Conservation (phyloP, 2,113 vertebrate species). For the Anas platyrhynchos region DNA sequence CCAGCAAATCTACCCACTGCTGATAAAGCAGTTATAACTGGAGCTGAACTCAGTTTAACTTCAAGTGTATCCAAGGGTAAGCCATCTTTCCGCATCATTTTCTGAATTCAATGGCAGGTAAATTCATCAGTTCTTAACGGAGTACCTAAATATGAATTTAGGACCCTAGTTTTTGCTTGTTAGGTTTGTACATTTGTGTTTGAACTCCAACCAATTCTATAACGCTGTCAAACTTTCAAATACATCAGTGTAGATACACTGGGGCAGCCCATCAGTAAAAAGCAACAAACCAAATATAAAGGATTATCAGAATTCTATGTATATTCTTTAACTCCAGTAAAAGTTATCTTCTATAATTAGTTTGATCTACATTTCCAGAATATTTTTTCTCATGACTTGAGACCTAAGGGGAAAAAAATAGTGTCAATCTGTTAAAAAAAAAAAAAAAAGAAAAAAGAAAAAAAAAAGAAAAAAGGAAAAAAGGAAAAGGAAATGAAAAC, state of each 20-base stretch:
- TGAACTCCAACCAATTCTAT: background rate
- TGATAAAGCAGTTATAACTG: conserved; percentile 59
- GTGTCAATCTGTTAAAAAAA: background rate
- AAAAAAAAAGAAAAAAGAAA: no score
- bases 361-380: background rate
- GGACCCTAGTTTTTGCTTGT: background rate
- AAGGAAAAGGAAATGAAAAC: background rate
- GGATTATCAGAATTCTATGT: background rate
- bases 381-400: background rate
- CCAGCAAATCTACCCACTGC: conserved; percentile 61
- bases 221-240: background rate
- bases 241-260: background rate
- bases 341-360: background rate
- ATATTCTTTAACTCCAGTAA: background rate
- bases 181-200: background rate
- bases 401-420: background rate
- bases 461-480: no score
- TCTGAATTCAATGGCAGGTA: background rate
- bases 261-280: background rate
- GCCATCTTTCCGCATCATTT: background rate
- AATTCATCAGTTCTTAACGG: background rate
- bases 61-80: conserved; percentile 57
- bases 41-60: conserved; percentile 47
- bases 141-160: background rate
- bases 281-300: background rate